These are phyloP conservation scores for Hemicrepidius hirtus DNA, from an alignment of 2,888 invertebrate species.

Conservation along the genomic window DNA sequence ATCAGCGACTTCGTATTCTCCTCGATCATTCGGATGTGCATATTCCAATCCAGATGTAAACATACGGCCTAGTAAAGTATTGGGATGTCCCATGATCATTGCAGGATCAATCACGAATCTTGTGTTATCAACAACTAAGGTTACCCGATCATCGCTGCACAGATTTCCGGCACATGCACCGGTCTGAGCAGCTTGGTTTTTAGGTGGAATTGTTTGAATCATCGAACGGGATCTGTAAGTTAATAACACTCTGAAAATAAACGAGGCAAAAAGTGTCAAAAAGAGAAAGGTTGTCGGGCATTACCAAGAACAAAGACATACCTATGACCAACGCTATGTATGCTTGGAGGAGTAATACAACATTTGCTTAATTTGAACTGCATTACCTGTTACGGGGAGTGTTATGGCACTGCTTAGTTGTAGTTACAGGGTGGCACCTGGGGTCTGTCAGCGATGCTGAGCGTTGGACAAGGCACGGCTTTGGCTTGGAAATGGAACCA, in stretches of 20 bases:
- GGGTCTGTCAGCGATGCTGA: constrained; percentile 73
- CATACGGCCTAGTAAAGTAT: constrained; percentile 99
- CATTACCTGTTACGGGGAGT: constrained; percentile 71
- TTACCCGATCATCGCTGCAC: constrained; percentile 85
- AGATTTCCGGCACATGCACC: constrained; percentile 44
- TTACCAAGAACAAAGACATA: constrained; percentile 42
- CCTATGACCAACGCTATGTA: constrained; percentile 4
- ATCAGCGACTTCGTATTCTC: constrained; percentile 97
- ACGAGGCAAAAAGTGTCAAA: constrained; percentile 24
- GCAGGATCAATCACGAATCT: constrained; percentile 93
- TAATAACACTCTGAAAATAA: too few relatives aligned
- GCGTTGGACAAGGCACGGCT: constrained; percentile 79
- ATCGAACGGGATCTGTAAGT: constrained; percentile 65
- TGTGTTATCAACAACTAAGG: constrained; percentile 97
- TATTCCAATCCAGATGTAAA: constrained; percentile 94
- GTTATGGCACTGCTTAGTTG: constrained; percentile 73
- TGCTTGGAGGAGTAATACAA: background rate
- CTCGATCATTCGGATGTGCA: constrained; percentile 95
- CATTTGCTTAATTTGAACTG: background rate
- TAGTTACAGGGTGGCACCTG: constrained; percentile 73
- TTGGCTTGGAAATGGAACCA: constrained; percentile 78
- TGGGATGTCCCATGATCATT: constrained; percentile 94
- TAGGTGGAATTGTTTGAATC: constrained; percentile 61
- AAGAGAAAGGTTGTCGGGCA: background rate
- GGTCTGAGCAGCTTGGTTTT: constrained; percentile 56